Percentiles rank a stretch among this genome's conserved stretches.
Conservation (phyloP, 2,113 vertebrate species). For the Eulacestoma nigropectus region DNA sequence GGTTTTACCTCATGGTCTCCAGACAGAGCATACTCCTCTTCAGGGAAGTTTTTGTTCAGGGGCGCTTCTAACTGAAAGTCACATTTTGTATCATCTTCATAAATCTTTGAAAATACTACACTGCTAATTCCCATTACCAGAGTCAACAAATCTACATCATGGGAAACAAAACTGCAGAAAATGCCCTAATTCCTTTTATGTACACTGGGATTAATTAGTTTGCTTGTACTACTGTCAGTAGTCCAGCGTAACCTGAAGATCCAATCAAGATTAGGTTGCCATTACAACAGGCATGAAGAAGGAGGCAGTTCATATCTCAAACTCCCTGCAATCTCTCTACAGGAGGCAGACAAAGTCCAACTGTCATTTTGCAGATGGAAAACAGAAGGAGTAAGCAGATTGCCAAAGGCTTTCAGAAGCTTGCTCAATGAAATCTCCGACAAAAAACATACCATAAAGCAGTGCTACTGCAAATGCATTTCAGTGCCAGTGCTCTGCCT, state of each 20-base stretch:
- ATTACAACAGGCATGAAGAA: neutral
- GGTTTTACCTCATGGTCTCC: neutral
- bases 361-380: slow-evolving; percentile 42
- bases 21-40: neutral
- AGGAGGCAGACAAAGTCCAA: neutral
- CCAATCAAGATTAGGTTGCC: neutral
- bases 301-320: neutral
- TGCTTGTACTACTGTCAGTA: neutral
- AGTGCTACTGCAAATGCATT: neutral
- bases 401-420: slow-evolving; percentile 49
- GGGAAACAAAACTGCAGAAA: neutral
- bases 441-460: slow-evolving; percentile 37
- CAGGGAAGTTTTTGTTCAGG: neutral
- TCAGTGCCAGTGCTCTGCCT: neutral
- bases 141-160: neutral
- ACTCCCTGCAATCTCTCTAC: neutral
- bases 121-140: neutral
- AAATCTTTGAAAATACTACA: neutral
- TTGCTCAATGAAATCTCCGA: slow-evolving; percentile 22
- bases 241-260: neutral
- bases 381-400: slow-evolving; percentile 44
- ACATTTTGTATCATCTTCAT: neutral
- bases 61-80: neutral
- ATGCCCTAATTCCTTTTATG: neutral
- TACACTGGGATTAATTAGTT: neutral